Evolutionary conservation across 2,888 invertebrate genomes (phyloP), one percentile per base, ranked within the genome.

Genomic region (Alloscopus bannaensis): DNA sequence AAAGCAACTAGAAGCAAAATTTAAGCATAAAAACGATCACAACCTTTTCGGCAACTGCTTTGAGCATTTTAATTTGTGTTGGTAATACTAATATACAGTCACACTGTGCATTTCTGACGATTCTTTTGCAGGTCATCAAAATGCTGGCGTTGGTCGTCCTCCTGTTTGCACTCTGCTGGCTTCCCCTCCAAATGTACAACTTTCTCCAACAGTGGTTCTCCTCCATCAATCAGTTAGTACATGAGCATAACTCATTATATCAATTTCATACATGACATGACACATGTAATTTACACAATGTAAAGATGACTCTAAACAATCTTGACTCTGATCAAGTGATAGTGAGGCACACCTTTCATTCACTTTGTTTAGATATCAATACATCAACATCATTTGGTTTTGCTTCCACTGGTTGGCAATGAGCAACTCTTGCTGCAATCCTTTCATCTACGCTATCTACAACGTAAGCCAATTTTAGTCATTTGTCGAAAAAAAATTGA

Each of bases 371-470:
- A 93, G 93, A 87, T 94, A 94, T 88, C 91, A 91, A 85, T 94
- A 93, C 88, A 94, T 96, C 87, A 94, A 95, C 88, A 93, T 95
- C 62, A 91, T 95, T 77, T 96, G 94, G 91, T 95, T 96, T 89
- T 93, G 93, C 88, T 94, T 92, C 87, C 73, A 75, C 66, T 95
- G 94, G 94, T 89, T 95, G 87, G 94, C 94, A 0, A 95, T 95
- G 95, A 75, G 95, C 87, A 96, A 95, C 87, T 95, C 95, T 73
- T 95, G 95, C 88, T 94, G 94, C 88, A 96, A 96, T 88, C 95
- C 95, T 0, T 95, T 96, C 87, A 95, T 96, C 86, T 96, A 96
- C 87, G 95, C 95, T 36, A 93, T 95, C 85, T 94, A 95, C 87
- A 95, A 95, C 87, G 69, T 69, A 69, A n/a, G 66, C 18, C 20